A percentile compares a stretch with the other conserved stretches of the same genome.
phyloP scores from a whole-genome alignment of 2,797 vertebrate genomes.

The Acanthornis magna region DNA sequence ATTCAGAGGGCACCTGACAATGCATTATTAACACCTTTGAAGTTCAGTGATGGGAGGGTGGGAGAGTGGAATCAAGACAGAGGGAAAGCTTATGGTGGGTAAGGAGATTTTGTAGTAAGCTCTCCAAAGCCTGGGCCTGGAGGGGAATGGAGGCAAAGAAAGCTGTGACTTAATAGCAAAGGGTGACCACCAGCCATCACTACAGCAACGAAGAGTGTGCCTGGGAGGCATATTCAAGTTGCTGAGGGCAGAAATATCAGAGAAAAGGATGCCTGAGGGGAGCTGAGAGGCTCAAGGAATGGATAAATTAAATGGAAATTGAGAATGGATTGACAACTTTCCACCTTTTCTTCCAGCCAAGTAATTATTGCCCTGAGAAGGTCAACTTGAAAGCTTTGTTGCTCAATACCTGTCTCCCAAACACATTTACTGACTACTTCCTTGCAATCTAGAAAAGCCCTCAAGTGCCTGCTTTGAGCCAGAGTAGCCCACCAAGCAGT shows the following conservation, averaged over 20 bases:
- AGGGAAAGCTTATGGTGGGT: neutral
- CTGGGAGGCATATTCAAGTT: neutral
- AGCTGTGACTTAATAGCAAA: neutral
- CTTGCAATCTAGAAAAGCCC: neutral
- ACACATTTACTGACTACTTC: neutral
- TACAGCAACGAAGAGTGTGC: neutral
- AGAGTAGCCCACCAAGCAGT: neutral
- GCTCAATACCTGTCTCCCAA: neutral
- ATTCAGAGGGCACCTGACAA: neutral
- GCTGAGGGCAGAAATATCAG: constrained; percentile 21
- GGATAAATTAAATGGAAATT: neutral
- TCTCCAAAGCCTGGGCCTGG: neutral
- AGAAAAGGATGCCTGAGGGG: neutral
- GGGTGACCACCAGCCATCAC: neutral
- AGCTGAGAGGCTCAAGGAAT: neutral
- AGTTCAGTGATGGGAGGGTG: neutral
- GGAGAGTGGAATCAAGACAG: neutral
- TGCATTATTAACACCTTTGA: constrained; percentile 19
- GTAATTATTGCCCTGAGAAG: neutral
- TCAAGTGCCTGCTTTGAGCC: neutral
- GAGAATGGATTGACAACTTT: neutral
- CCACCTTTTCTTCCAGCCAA: neutral
- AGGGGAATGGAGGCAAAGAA: neutral
- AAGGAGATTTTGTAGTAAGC: neutral
- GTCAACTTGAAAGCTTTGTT: neutral